Evolutionary conservation across 1,140 invertebrate genomes (phyloP), one percentile per base, ranked within the genome.

Genomic region (Drosophila biarmipes): DNA sequence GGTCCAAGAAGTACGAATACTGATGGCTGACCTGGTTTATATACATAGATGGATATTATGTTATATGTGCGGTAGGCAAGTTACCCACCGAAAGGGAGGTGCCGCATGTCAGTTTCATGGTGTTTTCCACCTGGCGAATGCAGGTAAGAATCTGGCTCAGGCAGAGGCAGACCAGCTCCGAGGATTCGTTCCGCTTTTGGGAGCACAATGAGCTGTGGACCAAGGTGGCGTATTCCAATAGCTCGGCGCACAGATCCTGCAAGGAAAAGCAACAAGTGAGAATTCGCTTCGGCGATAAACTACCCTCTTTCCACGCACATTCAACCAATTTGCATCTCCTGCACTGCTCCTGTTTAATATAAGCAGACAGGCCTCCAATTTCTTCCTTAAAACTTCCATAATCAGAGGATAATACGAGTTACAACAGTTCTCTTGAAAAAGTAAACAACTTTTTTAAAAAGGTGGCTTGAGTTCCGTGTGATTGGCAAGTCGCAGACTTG

Each of bases 1-100:
- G 89, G 38, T 92, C 91, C 12, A 81, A 27, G 17, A 92, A 92
- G 40, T 91, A 81, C 2, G 92, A 90, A 34, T 91, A 78, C 5
- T 79, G 55, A 42, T 86, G 74, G 4, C 89, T 79, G 19, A 68
- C 74, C 90, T 91, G 17, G 17, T 43, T 46, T 0, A 14, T n/a
- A 64, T n/a, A n/a, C n/a, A n/a, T 42, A n/a, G 0, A 8, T n/a
- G 27, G 12, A 21, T 5, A 14, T 35, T 8, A 29, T 38, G 24
- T 2, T 31, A 10, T 15, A 0, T 12, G 27, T 0, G 12, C 38
- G 8, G 15, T 7, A 0, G 10, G 6, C 19, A 34, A 5, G n/a
- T 1, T 15, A 52, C 8, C 34, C 55, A 90, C 90, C 34, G 59
- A 43, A 40, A 84, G 63, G 1, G 55, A 51, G 12, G 43, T 6